A percentile compares a stretch with the other conserved stretches of the same genome.
Evolutionary conservation across 2,797 vertebrate genomes (phyloP).

Genomic region (Bradypus variegatus): DNA sequence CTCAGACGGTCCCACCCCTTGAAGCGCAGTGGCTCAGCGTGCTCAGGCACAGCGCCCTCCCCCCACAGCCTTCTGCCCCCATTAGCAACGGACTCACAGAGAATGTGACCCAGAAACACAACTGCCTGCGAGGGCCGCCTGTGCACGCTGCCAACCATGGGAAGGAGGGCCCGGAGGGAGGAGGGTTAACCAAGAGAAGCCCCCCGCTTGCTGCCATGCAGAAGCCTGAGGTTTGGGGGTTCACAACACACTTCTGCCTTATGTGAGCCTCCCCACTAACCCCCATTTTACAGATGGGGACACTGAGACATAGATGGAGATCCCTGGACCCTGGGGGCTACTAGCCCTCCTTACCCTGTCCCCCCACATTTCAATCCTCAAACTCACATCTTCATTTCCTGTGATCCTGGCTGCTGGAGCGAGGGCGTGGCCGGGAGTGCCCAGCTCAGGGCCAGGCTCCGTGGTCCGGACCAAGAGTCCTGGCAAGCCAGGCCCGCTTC

Average conservation of each 20-base stretch:
- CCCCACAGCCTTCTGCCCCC: slow-evolving; percentile 27
- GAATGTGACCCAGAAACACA: slow-evolving; percentile 48
- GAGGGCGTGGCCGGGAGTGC: neutral
- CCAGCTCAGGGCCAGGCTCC: neutral
- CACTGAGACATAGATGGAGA: neutral
- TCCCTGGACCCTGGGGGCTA: neutral
- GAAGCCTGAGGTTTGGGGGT: neutral
- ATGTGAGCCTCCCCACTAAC: neutral
- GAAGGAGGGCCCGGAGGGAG: neutral
- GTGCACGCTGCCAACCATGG: neutral
- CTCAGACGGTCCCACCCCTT: neutral
- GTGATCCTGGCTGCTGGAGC: neutral
- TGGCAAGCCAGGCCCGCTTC: neutral
- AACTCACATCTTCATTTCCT: neutral
- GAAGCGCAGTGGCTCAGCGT: neutral
- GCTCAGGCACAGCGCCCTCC: neutral
- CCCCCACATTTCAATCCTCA: neutral
- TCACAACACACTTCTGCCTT: neutral
- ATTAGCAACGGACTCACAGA: slow-evolving; percentile 51
- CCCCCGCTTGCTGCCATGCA: neutral
- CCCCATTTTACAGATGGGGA: neutral
- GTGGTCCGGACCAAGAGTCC: neutral
- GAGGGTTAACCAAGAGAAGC: neutral
- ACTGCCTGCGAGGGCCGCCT: neutral
- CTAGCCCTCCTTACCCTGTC: neutral